Evolutionary conservation across 2,113 vertebrate genomes (phyloP).

Genomic region (Strigops habroptila): DNA sequence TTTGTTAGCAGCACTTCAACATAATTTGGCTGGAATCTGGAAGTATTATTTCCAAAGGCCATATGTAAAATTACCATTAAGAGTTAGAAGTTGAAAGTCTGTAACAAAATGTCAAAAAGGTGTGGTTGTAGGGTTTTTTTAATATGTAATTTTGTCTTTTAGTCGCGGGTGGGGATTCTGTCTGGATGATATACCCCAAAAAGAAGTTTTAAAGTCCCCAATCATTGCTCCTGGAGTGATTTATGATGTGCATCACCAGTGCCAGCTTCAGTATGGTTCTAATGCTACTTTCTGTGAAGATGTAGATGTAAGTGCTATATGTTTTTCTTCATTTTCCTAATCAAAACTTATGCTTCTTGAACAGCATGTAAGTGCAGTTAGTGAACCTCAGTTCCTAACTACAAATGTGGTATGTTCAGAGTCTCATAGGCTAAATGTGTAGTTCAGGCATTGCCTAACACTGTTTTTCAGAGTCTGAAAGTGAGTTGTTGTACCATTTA

Average conservation of each 20-base stretch:
- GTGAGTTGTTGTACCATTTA: neutral
- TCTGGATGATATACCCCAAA: slow-evolving; percentile 90
- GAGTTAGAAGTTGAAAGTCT: neutral
- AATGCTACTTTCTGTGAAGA: slow-evolving; percentile 93
- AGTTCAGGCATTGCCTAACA: neutral
- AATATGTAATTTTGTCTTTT: neutral
- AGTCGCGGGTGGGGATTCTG: slow-evolving; percentile 97
- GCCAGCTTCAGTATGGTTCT: slow-evolving; percentile 94
- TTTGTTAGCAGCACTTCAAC: neutral
- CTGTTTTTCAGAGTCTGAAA: neutral
- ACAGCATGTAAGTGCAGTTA: neutral
- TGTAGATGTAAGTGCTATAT: slow-evolving; percentile 83
- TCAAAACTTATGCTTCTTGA: neutral
- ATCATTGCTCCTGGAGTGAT: slow-evolving; percentile 89
- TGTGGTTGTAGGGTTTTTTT: neutral
- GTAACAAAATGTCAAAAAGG: neutral
- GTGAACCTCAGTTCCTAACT: neutral
- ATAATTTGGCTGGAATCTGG: neutral
- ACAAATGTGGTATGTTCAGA: neutral
- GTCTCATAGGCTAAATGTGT: neutral
- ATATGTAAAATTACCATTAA: neutral
- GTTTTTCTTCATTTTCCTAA: neutral
- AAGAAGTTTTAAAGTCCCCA: slow-evolving; percentile 85
- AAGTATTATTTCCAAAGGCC: neutral
- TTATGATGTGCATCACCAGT: slow-evolving; percentile 94